Evolutionary conservation across 1,140 invertebrate species (phyloP).

Genomic region (Scylla paramamosain): DNA sequence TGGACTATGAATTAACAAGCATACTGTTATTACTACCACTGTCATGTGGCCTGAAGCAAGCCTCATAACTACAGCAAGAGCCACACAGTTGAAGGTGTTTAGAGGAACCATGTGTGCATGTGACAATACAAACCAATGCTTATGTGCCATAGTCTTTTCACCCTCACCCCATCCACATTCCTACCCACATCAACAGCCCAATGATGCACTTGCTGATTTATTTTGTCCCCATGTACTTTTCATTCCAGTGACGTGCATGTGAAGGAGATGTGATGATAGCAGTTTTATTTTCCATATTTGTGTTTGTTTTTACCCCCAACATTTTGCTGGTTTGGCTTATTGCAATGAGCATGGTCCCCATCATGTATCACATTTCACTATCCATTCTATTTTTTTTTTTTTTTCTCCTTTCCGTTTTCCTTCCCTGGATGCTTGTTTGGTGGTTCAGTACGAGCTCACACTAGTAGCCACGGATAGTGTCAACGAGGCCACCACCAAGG

Average conservation of each 20-base stretch:
- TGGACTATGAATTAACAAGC: neutral
- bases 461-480: constrained; percentile 92
- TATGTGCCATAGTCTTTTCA: constrained; percentile 30
- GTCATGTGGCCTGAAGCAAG: neutral
- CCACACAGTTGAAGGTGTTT: neutral
- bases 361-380: constrained; percentile 55
- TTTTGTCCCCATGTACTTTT: constrained; percentile 58
- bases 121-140: constrained; percentile 21
- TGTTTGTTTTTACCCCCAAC: constrained; percentile 29
- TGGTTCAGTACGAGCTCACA: constrained; percentile 89
- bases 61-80: neutral
- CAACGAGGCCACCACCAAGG: constrained; percentile 90
- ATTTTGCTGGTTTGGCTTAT: constrained; percentile 46
- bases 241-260: constrained; percentile 73
- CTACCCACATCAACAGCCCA: neutral
- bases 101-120: constrained; percentile 11
- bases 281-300: constrained; percentile 57
- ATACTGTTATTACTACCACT: neutral
- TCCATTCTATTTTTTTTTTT: constrained; percentile 67
- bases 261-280: constrained; percentile 69
- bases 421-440: constrained; percentile 77
- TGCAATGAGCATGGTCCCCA: constrained; percentile 62
- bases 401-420: constrained; percentile 71
- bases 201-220: constrained; percentile 37
- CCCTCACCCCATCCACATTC: neutral